A percentile compares a stretch with the other conserved stretches of the same genome.
These are phyloP conservation scores for Sebastes matsubarae DNA, from an alignment of 2,797 vertebrate species.

Conservation along the genomic window DNA sequence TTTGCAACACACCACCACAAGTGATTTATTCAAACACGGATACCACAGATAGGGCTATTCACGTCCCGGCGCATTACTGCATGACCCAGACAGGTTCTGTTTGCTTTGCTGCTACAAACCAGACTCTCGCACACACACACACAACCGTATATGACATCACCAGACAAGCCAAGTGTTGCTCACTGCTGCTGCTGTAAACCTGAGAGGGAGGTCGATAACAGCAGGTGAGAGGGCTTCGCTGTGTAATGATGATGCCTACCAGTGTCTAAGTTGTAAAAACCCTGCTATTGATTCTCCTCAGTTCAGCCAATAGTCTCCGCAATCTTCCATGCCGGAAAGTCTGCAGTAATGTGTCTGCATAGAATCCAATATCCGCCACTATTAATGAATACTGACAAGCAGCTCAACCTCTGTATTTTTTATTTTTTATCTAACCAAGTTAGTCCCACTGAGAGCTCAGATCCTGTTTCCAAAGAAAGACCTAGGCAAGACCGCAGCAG, in stretches of 20 bases:
- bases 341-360: constrained; percentile 69
- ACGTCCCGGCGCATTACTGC: constrained; percentile 59
- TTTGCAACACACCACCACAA: constrained; percentile 70
- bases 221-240: constrained; percentile 79
- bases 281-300: constrained; percentile 78
- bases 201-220: constrained; percentile 71
- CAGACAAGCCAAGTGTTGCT: constrained; percentile 64
- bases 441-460: constrained; percentile 53
- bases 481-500: constrained; percentile 36
- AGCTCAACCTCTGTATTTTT: constrained; percentile 65
- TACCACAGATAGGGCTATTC: constrained; percentile 72
- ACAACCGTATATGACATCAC: constrained; percentile 70
- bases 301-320: constrained; percentile 70
- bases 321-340: constrained; percentile 63
- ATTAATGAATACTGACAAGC: constrained; percentile 72
- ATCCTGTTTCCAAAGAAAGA: constrained; percentile 62
- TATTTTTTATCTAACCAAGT: constrained; percentile 63
- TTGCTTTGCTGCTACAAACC: constrained; percentile 72
- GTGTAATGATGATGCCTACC: constrained; percentile 80
- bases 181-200: constrained; percentile 62
- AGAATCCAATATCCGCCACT: constrained; percentile 67
- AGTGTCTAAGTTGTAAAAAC: constrained; percentile 82
- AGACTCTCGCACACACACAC: constrained; percentile 49
- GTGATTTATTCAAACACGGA: constrained; percentile 78
- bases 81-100: constrained; percentile 77